Percentiles rank a stretch among this genome's conserved stretches.
Evolutionary conservation across 1,140 invertebrate genomes (phyloP).

Genomic region (Ooceraea biroi): DNA sequence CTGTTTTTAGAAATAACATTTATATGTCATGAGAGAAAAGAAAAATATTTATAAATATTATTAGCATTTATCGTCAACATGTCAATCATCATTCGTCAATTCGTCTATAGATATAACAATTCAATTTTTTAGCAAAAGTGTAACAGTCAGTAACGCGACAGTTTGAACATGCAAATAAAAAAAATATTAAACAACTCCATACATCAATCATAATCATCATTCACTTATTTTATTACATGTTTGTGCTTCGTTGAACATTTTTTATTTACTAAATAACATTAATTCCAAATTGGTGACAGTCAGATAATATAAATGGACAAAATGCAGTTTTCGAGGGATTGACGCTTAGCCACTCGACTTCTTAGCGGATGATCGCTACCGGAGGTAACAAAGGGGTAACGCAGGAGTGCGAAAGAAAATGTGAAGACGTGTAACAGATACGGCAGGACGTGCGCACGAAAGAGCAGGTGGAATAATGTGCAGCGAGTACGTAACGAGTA

Average conservation of each 20-base stretch:
- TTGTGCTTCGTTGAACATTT: no score
- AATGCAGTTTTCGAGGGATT: slow-evolving; percentile 2
- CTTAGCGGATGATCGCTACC: background rate
- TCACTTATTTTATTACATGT: no score
- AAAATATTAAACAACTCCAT: no score
- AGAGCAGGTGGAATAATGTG: slow-evolving; percentile 64
- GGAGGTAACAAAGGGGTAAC: background rate
- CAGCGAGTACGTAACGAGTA: slow-evolving; percentile 16
- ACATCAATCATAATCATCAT: no score
- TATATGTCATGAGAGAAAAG: background rate
- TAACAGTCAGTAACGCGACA: no score
- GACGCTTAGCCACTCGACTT: slow-evolving; percentile 19
- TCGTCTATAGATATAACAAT: no score
- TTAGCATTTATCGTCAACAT: no score
- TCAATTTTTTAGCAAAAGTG: no score
- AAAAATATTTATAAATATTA: no score
- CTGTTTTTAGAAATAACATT: background rate
- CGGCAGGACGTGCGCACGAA: slow-evolving; percentile 60
- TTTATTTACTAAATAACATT: background rate
- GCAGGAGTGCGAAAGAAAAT: slow-evolving; percentile 15
- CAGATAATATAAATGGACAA: background rate
- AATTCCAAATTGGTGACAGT: background rate
- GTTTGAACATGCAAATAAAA: no score
- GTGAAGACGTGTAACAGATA: slow-evolving; percentile 55
- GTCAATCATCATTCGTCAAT: no score